Conservation (phyloP, 2,888 invertebrate genomes). For the Latrodectus elegans region DNA sequence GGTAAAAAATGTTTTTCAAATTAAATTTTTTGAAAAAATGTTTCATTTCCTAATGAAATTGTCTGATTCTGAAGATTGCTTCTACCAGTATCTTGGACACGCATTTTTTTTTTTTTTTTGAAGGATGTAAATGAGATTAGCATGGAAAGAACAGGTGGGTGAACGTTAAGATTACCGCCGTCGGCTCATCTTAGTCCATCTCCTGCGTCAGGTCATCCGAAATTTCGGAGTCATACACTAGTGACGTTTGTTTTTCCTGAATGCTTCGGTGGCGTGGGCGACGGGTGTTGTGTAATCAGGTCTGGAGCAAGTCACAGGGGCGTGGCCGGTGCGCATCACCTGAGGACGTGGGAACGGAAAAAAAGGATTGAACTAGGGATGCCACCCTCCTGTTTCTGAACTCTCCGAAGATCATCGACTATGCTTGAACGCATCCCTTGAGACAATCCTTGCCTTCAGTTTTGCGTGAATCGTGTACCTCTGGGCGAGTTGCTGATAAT, state of each 20-base stretch:
- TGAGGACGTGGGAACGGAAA: slow-evolving; percentile 65
- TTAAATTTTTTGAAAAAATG: no score
- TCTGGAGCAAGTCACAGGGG: slow-evolving; percentile 46
- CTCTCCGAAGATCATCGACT: slow-evolving; percentile 32
- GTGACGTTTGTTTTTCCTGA: slow-evolving; percentile 47
- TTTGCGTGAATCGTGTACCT: no score
- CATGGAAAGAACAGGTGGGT: no score
- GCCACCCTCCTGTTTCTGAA: slow-evolving; percentile 2
- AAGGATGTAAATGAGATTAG: no score
- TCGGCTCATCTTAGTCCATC: slow-evolving; percentile 6
- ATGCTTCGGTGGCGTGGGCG: slow-evolving; percentile 60
- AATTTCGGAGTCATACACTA: slow-evolving; percentile 50
- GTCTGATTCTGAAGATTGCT: no score
- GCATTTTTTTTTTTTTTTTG: no score
- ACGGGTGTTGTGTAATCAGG: slow-evolving; percentile 51
- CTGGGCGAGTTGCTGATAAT: no score
- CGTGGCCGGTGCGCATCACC: slow-evolving; percentile 63
- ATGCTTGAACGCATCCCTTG: slow-evolving; percentile 23
- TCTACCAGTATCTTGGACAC: no score
- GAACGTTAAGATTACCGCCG: no score
- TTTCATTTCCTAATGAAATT: no score
- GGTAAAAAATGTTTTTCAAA: no score
- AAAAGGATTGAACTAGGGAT: slow-evolving; percentile 38
- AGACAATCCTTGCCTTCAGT: background rate
- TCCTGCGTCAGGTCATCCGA: slow-evolving; percentile 50